phyloP scores from a whole-genome alignment of 2,113 vertebrate genomes.

The Lophius piscatorius region DNA sequence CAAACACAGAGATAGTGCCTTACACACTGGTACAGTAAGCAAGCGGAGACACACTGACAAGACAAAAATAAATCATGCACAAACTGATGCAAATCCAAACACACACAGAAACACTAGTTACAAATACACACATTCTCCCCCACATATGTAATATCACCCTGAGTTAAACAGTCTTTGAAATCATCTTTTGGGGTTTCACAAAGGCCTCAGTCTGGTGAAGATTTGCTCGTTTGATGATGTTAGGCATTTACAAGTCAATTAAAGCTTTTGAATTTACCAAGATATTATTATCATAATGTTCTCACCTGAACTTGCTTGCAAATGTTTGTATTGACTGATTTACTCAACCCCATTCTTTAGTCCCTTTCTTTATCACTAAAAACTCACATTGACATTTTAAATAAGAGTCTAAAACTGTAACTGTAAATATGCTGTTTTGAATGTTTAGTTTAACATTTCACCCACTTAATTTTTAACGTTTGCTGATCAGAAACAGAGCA shows the following conservation, averaged over 20 bases:
- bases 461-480: no score
- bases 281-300: constrained; percentile 38
- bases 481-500: no score
- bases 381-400: no score
- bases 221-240: constrained; percentile 9
- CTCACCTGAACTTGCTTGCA: constrained; percentile 27
- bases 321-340: constrained; percentile 14
- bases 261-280: constrained; percentile 35
- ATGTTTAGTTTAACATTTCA: no score
- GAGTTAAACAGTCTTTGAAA: constrained; percentile 28
- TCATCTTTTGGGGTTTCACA: constrained; percentile 38
- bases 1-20: constrained; percentile 15
- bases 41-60: constrained; percentile 8
- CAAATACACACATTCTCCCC: neutral
- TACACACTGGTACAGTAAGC: constrained; percentile 16
- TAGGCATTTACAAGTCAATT: constrained; percentile 42
- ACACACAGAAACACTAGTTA: constrained; percentile 14
- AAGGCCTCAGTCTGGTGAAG: neutral
- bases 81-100: constrained; percentile 22
- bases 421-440: no score
- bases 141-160: neutral
- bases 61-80: constrained; percentile 13
- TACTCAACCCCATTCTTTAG: no score
- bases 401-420: no score
- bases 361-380: no score